Evolutionary conservation across 2,888 invertebrate species (phyloP), one percentile per base, ranked within the genome.

Genomic region (Phortica okadai): DNA sequence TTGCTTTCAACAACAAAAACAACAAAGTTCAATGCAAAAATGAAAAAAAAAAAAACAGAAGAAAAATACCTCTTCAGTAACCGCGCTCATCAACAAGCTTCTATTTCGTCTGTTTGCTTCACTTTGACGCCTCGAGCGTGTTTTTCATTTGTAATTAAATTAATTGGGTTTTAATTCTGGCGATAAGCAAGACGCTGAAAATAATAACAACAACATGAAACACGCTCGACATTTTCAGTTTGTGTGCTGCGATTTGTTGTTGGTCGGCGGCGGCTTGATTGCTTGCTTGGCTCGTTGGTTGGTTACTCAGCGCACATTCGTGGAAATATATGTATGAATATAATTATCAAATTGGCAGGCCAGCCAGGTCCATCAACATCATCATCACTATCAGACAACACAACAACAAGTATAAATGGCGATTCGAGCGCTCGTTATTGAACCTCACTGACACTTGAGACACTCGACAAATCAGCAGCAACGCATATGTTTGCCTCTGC

Each of bases 111-210:
- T 62, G 62, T 62, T 16, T 11, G 16, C 62, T 62, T 16, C 44
- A 75, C 10, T 42, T 69, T 56, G 62, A 66, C 70, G 81, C 33
- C 54, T 72, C 76, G n/a, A 80, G 80, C 85, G 87, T 88, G 87
- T 85, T 87, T 88, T 87, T 83, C 85, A 90, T 90, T 90, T 89
- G 90, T 89, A 88, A 88, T 90, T 90, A 88, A 90, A 90, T 90
- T 90, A 90, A 90, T 90, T 90, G 90, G 84, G 85, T 83, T 90
- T 90, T 90, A 90, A 90, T 90, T 89, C 90, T 80, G 75, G 82
- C 83, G 86, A 86, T 86, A 86, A 83, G 70, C 72, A 70, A 8
- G 14, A 66, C 66, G 33, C 56, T 56, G 10, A 72, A 42, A 66
- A 41, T 25, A 69, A 69, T 56, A 83, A 84, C 82, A 83, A 75